phyloP scores from a whole-genome alignment of 2,888 invertebrate species.

The Tryphoninae sp. region DNA sequence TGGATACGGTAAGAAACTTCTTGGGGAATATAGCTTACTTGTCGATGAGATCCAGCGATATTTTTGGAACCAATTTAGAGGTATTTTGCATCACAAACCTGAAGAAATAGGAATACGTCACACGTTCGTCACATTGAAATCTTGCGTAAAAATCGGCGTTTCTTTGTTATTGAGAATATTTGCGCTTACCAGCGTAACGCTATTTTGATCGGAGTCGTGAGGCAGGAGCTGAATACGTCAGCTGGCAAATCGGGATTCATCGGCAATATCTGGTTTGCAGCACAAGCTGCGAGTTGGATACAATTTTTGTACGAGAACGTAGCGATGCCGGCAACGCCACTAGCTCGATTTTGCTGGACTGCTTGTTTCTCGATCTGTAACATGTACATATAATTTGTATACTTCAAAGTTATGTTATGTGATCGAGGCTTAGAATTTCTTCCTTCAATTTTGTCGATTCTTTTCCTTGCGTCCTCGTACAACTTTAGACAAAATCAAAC shows the following conservation, averaged over 20 bases:
- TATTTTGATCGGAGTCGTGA: constrained; percentile 98
- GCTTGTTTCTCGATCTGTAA: constrained; percentile 77
- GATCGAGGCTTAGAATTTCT: no score
- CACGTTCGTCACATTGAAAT: not conserved
- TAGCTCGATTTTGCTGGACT: constrained; percentile 77
- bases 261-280: constrained; percentile 95
- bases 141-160: no score
- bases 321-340: constrained; percentile 74
- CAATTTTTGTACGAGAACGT: constrained; percentile 91
- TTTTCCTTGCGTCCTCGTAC: no score
- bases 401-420: no score
- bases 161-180: not conserved
- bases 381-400: not conserved
- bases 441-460: no score
- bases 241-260: constrained; percentile 99
- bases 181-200: constrained; percentile 91
- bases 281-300: constrained; percentile 98
- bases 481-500: no score
- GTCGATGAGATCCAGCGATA: constrained; percentile 93
- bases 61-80: constrained; percentile 90
- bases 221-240: constrained; percentile 97
- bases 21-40: constrained; percentile 84
- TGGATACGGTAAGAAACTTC: not conserved
- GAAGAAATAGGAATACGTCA: constrained; percentile 59
- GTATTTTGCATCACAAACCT: constrained; percentile 93